Evolutionary conservation across 2,797 vertebrate genomes (phyloP).

Genomic region (Esox lucius): DNA sequence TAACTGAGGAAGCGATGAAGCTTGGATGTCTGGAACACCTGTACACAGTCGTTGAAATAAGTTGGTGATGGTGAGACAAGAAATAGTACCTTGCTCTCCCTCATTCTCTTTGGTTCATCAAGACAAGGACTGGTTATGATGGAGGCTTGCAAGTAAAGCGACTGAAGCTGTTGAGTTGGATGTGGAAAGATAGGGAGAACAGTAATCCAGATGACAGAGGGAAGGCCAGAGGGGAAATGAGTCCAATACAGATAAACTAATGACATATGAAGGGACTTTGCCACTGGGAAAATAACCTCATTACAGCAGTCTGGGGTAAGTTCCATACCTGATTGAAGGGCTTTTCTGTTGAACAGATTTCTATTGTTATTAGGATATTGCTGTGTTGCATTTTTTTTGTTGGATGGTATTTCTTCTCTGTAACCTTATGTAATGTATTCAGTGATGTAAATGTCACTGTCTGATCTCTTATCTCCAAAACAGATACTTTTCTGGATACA

Average conservation of each 20-base stretch:
- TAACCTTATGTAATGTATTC: too few relatives aligned
- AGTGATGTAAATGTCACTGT: too few relatives aligned
- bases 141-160: neutral
- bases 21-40: conserved; percentile 55
- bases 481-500: too few relatives aligned
- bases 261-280: neutral
- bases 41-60: conserved; percentile 49
- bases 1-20: conserved; percentile 10
- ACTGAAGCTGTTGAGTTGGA: conserved; percentile 10
- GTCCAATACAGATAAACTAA: neutral
- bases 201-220: conserved; percentile 6
- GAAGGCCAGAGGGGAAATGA: neutral
- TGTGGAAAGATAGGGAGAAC: neutral
- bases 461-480: too few relatives aligned
- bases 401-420: too few relatives aligned
- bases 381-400: too few relatives aligned
- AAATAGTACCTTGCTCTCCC: neutral
- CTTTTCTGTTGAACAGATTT: neutral
- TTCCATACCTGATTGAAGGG: neutral
- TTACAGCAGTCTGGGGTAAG: neutral
- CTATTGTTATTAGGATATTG: too few relatives aligned
- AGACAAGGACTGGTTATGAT: conserved; percentile 12
- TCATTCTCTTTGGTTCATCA: neutral
- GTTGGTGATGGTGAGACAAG: conserved; percentile 42
- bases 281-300: neutral